Evolutionary conservation across 92 coral and sea anemone genomes (phyloP), one percentile per base, ranked within the genome.

Genomic region (Porites divaricata): DNA sequence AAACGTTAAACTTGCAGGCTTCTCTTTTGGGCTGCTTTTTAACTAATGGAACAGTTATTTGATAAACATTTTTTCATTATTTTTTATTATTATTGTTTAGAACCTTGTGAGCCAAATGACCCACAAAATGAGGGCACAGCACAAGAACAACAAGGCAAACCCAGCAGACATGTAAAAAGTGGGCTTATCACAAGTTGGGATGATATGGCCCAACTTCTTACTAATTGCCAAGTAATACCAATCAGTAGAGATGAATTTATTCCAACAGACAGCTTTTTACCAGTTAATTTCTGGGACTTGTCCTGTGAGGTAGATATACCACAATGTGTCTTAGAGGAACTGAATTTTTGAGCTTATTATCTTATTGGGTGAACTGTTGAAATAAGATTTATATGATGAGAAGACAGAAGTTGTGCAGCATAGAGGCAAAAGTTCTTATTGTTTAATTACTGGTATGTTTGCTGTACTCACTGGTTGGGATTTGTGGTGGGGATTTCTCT

Each of bases 281-380:
- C 95, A 41, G 58, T 74, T 35, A 85, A 92, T 78, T 92, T 96
- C 76, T 96, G 98, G 98, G 89, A 85, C 2, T 20, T 75, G 2
- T 26, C 56, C 35, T 19, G 11, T 52, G 88, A 84, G 48, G 87
- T 49, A 15, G 81, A 84, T 28, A 13, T 84, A 64, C 83, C 88
- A 63, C 74, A 26, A 65, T 84, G 75, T 54, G 19, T 84, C 35
- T 54, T 63, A 54, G 62, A 65, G 8, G 88, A 76, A 20, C 66
- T 84, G 14, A 76, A 84, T 74, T 57, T 81, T 76, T 84, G 58
- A 84, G 61, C 64, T n/a, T 20, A 16, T 48, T 35, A 35, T 35
- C 41, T 35, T 4, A 4, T 5, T 35, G 45, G 45, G 45, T 35
- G 45, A 35, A 35, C 45, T 6, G 3, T 35, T 35, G 45, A 35